Evolutionary conservation across 2,113 vertebrate species (phyloP), one percentile per base, ranked within the genome.

Genomic region (Psittacula cyanocephala): DNA sequence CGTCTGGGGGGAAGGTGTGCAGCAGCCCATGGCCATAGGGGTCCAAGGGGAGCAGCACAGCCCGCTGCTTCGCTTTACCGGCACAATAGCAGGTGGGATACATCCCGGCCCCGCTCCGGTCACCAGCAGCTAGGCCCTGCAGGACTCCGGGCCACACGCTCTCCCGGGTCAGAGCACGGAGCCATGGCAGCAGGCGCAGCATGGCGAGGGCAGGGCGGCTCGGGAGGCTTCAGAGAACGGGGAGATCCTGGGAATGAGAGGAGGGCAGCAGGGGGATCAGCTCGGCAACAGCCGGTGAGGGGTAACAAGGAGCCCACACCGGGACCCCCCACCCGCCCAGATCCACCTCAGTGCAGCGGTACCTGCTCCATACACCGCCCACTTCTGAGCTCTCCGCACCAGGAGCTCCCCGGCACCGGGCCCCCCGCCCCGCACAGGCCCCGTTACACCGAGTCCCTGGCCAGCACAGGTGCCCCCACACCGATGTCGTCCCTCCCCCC

Each of bases 1-100:
- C 94, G 17, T 98, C 98, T 41, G 97, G 96, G 17, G 96, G 97
- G 6, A 98, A 88, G 92, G 96, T 33, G 74, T 96, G 94, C 68
- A 94, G 71, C 86, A 94, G 77, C 80, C 94, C 92, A 83, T 92
- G 95, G 92, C 93, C 25, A 29, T 85, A 92, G 68, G 96, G 92
- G 39, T 95, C 96, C 59, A 94, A 76, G 90, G 91, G 96, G 92
- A 98, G 79, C 95, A 90, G 88, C 89, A 90, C 13, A 37, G 94
- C 84, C 44, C 93, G 94, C 70, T 47, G 94, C 91, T 74, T 72
- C 7, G 81, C 94, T 22, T 64, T 94, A 88, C 96, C 95, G 5
- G 86, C 65, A 18, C 96, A 96, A 75, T 81, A 97, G 91, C 94
- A 95, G 90, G 86, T 4, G 23, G 96, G 91, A 27, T 77, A 89